Percentiles rank a stretch among this genome's conserved stretches.
Evolutionary conservation across 2,797 vertebrate genomes (phyloP).

Genomic region (Cryptoprocta ferox): DNA sequence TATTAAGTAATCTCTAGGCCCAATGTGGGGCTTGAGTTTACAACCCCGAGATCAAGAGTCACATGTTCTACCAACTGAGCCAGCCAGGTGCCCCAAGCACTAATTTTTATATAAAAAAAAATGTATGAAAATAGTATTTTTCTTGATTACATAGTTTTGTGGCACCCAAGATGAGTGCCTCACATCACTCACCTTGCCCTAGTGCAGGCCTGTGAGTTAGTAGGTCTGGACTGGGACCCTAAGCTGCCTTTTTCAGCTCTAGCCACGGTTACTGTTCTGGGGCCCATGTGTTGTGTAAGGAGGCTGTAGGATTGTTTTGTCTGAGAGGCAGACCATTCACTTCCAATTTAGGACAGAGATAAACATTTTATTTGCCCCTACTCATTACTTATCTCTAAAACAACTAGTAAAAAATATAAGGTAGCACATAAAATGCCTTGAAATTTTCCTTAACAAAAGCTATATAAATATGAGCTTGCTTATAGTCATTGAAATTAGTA

Average conservation of each 20-base stretch:
- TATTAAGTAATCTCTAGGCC: not conserved
- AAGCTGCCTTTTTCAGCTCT: not conserved
- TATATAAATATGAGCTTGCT: not conserved
- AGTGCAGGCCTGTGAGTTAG: not conserved
- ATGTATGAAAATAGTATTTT: not conserved
- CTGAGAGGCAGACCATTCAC: not conserved
- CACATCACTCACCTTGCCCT: not conserved
- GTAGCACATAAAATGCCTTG: not conserved
- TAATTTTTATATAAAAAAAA: not conserved
- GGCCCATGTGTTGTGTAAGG: not conserved
- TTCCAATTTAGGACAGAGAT: not conserved
- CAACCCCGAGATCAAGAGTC: not conserved
- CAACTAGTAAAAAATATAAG: constrained; percentile 53
- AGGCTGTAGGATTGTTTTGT: not conserved
- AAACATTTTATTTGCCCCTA: constrained; percentile 27
- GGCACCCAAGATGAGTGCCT: not conserved
- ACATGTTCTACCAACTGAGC: not conserved
- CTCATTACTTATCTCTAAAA: constrained; percentile 31
- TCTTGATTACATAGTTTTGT: not conserved
- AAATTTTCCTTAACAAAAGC: constrained; percentile 26
- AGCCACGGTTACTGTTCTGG: accelerated
- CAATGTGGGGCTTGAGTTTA: not conserved
- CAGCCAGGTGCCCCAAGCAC: not conserved
- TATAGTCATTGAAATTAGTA: constrained; percentile 8
- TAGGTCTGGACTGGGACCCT: not conserved